Evolutionary conservation across 2,888 invertebrate genomes (phyloP), one percentile per base, ranked within the genome.

Genomic region (Acleris holmiana): DNA sequence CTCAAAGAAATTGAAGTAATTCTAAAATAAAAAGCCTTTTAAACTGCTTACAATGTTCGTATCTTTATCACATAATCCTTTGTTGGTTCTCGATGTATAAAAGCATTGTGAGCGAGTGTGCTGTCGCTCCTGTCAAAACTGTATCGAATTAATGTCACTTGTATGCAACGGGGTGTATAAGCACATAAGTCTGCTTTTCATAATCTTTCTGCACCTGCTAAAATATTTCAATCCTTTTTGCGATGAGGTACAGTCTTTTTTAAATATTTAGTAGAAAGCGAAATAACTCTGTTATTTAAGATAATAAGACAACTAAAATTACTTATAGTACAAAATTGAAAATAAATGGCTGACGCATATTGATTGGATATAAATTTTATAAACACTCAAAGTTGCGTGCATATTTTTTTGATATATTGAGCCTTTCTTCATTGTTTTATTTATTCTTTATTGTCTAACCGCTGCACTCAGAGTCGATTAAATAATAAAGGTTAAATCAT

Each of bases 141-240:
- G 55, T 65, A 65, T 65, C 65, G 65, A 60, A 65, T 65, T 65
- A 65, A 19, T 60, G 65, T 55, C 65, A 59, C 49, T 65, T 60
- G 49, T 49, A 13, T n/a, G 46, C 41, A 44, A 29, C 41, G 29
- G 56, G 29, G 47, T 21, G 19, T 18, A 49, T 51, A 48, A 23
- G 53, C 60, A 6, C 35, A 51, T 35, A 53, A 53, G 53, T 53
- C 53, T 47, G 60, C 21, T 46, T 53, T 51, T 51, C 60, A 61
- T 61, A 61, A 61, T 53, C 29, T 53, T 47, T 47, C 35, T 53
- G 47, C 60, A 61, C 46, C 53, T 60, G 53, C 51, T 35, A 60
- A 51, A 46, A 19, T 19, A 47, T 56, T 46, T 18, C 13, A 17
- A 46, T 21, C n/a, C 3, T 8, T 47, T 47, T 47, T 47, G 47